Conservation (phyloP, 2,113 vertebrate species). For the Dipodomys stephensi region DNA sequence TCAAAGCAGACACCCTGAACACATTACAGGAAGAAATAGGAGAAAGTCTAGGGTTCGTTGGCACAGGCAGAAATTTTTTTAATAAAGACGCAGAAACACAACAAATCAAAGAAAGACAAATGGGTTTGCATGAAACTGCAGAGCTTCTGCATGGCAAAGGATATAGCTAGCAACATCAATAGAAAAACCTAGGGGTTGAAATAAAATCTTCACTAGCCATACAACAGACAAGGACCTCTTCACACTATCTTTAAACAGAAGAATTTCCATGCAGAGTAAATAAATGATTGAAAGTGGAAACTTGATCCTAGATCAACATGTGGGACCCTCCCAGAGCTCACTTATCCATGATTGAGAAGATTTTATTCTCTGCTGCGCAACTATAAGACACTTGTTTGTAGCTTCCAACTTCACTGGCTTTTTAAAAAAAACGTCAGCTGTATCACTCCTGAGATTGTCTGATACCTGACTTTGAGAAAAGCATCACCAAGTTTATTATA, state of each 20-base stretch:
- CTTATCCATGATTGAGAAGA: neutral
- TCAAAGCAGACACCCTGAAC: too few species aligned
- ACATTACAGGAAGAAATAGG: too few species aligned
- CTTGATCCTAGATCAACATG: neutral
- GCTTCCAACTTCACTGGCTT: neutral
- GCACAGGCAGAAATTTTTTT: too few species aligned
- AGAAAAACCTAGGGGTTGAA: neutral
- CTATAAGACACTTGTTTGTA: neutral
- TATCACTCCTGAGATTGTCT: neutral
- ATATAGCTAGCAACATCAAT: too few species aligned
- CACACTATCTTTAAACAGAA: neutral
- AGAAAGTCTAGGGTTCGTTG: too few species aligned
- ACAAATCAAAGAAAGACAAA: too few species aligned
- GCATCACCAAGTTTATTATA: neutral
- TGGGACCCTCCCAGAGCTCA: neutral
- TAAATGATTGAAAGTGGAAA: neutral
- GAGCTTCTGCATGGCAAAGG: too few species aligned
- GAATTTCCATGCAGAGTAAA: slow-evolving; percentile 13
- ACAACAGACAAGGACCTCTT: neutral
- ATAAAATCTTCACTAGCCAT: neutral
- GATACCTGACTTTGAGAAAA: slow-evolving; percentile 13
- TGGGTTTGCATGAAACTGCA: too few species aligned
- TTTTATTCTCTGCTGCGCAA: neutral
- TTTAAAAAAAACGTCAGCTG: neutral
- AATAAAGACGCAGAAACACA: too few species aligned